Base-by-base conservation (phyloP, 2,888 invertebrate species). In the Mactromeris polynyma region DNA sequence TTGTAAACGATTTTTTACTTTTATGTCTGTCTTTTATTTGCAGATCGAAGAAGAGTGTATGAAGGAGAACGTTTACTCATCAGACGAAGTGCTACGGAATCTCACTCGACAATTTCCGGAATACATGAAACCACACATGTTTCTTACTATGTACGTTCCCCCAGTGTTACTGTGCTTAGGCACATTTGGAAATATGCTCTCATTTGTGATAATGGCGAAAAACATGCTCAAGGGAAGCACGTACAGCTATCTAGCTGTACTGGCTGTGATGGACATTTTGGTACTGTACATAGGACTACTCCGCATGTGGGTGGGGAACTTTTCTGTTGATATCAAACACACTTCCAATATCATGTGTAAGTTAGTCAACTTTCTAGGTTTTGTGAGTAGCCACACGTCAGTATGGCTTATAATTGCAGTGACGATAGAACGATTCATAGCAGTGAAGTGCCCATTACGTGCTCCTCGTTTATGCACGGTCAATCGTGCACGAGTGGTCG, bases 371-470 rank as follows among this genome's bases (percentile, higher is more conserved):
- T 93, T 95, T 9, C 87, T 96, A 17, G 95, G 95, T 6, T 96
- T 95, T 84, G 94, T 95, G 64, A 93, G 94, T 83, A 96, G 96
- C 85, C 96, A 96, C 83, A 93, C 95, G 46, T 96, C 96, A 1
- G 96, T 96, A 0, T 96, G 96, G 96, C 92, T 96, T 17, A 96
- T 96, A 77, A 95, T 96, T 26, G 96, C 96, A 0, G 95, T 96
- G 6, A 96, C 96, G 0, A 94, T 95, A n/a, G 96, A 96, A 88
- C 91, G 96, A 31, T 96, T 95, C 86, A 95, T 96, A 58, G 96
- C 96, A 33, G 96, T 96, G 6, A 95, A 95, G 77, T 94, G 95
- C 83, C 96, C 96, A 3, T 94, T 96, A 31, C 92, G 94, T 83
- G 96, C 96, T 11, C 94, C 92, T 73, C 82, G 93, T 19, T 94